phyloP scores from a whole-genome alignment of 2,113 vertebrate species.

The Laticauda laticaudata region DNA sequence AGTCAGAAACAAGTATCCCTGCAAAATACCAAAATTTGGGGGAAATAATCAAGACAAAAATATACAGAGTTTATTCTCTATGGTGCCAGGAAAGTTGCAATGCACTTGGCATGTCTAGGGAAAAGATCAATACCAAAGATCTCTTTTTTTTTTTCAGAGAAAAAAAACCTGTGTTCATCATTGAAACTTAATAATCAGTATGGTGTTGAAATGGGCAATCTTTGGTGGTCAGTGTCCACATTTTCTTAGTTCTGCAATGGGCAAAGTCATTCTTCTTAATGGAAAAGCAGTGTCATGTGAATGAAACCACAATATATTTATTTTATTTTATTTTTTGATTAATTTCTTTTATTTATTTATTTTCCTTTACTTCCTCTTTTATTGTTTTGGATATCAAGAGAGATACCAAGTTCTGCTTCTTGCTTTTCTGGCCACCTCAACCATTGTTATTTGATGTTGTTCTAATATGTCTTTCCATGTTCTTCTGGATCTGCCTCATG shows the following conservation, averaged over 20 bases:
- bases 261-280: neutral
- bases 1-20: neutral
- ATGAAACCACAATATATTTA: neutral
- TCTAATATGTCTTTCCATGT: neutral
- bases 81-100: neutral
- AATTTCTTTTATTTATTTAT: neutral
- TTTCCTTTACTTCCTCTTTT: neutral
- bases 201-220: neutral
- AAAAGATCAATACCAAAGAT: neutral
- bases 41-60: neutral
- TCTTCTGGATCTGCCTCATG: neutral
- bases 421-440: neutral
- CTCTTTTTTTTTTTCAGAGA: neutral
- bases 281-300: neutral
- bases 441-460: neutral
- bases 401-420: neutral
- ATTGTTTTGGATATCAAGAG: neutral
- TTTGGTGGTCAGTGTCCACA: neutral
- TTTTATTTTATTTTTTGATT: neutral
- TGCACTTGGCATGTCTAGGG: neutral
- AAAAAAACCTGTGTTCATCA: neutral
- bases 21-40: neutral
- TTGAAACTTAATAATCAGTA: neutral
- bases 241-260: neutral
- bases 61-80: neutral